Base-by-base conservation (phyloP, 1,140 invertebrate genomes). In the Zophobas atratus region DNA sequence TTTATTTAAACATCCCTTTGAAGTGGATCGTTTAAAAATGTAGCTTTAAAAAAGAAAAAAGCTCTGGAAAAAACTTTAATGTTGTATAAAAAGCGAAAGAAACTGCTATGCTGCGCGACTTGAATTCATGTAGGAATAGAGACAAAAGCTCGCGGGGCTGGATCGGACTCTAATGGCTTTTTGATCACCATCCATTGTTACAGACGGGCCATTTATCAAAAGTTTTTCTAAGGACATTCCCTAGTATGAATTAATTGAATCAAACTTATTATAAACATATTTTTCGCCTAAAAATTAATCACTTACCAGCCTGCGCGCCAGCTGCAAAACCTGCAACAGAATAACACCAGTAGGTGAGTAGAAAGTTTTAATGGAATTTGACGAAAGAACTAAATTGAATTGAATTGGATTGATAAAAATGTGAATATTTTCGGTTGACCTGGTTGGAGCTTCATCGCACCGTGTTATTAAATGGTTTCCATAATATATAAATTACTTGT, bases 111-210 rank as follows among this genome's bases (percentile, higher is more conserved):
- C 60, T 43, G 60, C 38, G 39, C 20, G 33, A 67, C 38, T 67
- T 41, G 60, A 67, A 67, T 67, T 57, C 60, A 72, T 72, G 51
- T 72, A 72, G 48, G 70, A 72, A 72, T 55, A 53, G 70, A 72
- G 70, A 72, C 70, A 72, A 72, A 72, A 72, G 70, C 70, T 55
- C 6, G 51, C 46, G 51, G 70, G 70, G 70, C 51, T 72, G 70
- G 70, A 72, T 55, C 70, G 51, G 70, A 72, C 70, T 51, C 70
- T 72, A 72, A 72, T 72, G 70, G 51, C 70, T 72, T 72, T 72
- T 72, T 72, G 70, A 72, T 72, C 70, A 72, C 70, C 70, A 72
- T 72, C 70, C 51, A 72, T 72, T 72, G 70, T 72, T 72, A 48
- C 70, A 72, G 70, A 72, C 70, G 70, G 70, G 70, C 51, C 48